Evolutionary conservation across 2,888 invertebrate genomes (phyloP).

Genomic region (Latrodectus hesperus): DNA sequence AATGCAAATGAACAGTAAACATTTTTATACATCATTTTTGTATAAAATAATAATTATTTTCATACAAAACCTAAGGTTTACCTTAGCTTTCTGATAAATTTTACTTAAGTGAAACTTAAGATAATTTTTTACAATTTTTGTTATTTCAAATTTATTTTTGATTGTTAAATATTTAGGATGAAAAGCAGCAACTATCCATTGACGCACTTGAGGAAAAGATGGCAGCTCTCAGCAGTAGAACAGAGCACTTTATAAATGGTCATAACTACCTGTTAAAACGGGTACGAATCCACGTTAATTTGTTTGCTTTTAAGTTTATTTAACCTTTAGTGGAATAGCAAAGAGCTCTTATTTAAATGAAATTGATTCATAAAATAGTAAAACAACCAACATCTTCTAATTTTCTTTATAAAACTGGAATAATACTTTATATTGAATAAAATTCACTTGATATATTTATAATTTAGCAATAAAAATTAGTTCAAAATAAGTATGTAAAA

Average conservation of each 20-base stretch:
- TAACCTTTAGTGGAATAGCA: not conserved
- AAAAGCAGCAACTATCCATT: constrained; percentile 21
- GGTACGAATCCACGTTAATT: not conserved
- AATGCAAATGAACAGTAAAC: not conserved
- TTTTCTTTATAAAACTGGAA: too few relatives aligned
- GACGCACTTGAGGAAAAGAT: constrained; percentile 11
- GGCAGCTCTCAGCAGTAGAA: constrained; percentile 7
- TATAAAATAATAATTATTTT: not conserved
- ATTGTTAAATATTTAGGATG: constrained; percentile 18
- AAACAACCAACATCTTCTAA: too few relatives aligned
- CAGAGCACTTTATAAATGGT: constrained; percentile 5
- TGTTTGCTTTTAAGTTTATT: not conserved
- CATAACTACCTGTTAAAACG: constrained; percentile 17
- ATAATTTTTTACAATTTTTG: not conserved
- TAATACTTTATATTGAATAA: too few relatives aligned
- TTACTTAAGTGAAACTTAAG: not conserved
- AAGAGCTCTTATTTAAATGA: not conserved
- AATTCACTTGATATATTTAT: too few relatives aligned
- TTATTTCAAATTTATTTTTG: not conserved
- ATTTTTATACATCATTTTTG: not conserved
- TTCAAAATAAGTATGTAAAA: too few relatives aligned
- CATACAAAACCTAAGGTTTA: not conserved
- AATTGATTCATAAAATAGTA: too few relatives aligned
- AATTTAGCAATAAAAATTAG: too few relatives aligned
- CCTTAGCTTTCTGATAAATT: not conserved